Base-by-base conservation (phyloP, 2,797 vertebrate genomes). In the Champsocephalus esox region DNA sequence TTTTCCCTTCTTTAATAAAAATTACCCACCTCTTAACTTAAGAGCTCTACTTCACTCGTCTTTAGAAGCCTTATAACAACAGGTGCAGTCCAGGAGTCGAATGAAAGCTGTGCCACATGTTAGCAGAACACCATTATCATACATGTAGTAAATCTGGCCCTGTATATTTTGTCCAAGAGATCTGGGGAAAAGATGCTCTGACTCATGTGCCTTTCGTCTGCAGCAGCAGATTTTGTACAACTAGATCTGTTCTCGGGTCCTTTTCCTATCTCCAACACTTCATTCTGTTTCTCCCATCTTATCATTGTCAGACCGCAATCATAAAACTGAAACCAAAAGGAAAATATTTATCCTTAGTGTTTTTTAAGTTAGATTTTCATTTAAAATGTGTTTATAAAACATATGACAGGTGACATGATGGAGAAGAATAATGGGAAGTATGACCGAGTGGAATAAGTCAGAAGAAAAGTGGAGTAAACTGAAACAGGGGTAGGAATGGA, bases 381-480 rank as follows among this genome's bases (percentile, higher is more conserved):
- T 76, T 76, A 79, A 88, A 93, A 87, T 78, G 78, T 65, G 67
- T 66, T 66, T 59, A 76, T 76, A 81, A 89, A 93, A 87, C 28
- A 44, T 28, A 69, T 6, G 28, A 58, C 17, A 55, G 32, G 51
- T 19, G 19, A 73, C 48, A 64, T 8, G 51, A 58, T 2, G 9
- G 11, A 63, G 32, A 13, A 38, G 21, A 41, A 43, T 56, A 11
- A 62, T 21, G 38, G 12, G 43, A 50, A 60, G 54, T 28, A 71
- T 64, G 58, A 56, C 28, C 9, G 38, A 48, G 19, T 77, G 55
- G 58, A 83, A 2, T 54, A 78, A 70, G 55, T 4, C 16, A 4
- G 32, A 58, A 21, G 13, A 69, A 65, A 75, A 50, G 45, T 24
- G 17, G 60, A 72, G 48, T 12, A 49, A 56, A 34, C 50, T 78